Conservation (phyloP, 2,888 invertebrate genomes). For the Campopleginae sp. region DNA sequence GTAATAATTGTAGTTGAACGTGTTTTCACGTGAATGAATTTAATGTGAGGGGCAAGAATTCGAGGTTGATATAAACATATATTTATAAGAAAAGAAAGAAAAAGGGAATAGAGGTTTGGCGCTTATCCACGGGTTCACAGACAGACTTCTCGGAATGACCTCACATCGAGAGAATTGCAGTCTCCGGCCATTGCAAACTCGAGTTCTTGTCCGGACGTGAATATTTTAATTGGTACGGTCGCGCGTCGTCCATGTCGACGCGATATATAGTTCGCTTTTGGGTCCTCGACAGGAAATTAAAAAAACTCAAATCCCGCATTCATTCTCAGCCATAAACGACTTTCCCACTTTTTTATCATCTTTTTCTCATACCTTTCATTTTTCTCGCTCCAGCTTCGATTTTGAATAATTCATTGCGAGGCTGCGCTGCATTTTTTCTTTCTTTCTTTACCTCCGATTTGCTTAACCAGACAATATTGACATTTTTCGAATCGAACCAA, state of each 20-base stretch:
- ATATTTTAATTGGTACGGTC: slow-evolving; percentile 73
- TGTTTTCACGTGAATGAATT: background rate
- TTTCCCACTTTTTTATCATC: slow-evolving; percentile 24
- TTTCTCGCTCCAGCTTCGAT: background rate
- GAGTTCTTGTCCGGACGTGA: slow-evolving; percentile 68
- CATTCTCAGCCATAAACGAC: background rate
- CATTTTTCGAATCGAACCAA: background rate
- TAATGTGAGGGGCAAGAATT: slow-evolving; percentile 9
- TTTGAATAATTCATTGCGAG: background rate
- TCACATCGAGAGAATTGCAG: slow-evolving; percentile 75
- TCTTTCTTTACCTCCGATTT: background rate
- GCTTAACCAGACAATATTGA: background rate
- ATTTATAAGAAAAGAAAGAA: slow-evolving; percentile 62
- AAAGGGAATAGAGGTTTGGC: slow-evolving; percentile 49
- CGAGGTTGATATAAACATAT: slow-evolving; percentile 65
- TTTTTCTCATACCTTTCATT: background rate
- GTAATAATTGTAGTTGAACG: background rate
- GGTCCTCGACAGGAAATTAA: slow-evolving; percentile 59
- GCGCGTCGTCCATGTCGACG: slow-evolving; percentile 67
- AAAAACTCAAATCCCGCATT: slow-evolving; percentile 36
- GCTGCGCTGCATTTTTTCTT: background rate
- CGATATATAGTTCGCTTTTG: slow-evolving; percentile 65
- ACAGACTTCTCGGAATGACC: slow-evolving; percentile 79
- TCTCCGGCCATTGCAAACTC: slow-evolving; percentile 62
- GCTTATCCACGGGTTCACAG: slow-evolving; percentile 75